These are phyloP conservation scores for Sander vitreus DNA, from an alignment of 2,113 vertebrate species.

Conservation along the genomic window DNA sequence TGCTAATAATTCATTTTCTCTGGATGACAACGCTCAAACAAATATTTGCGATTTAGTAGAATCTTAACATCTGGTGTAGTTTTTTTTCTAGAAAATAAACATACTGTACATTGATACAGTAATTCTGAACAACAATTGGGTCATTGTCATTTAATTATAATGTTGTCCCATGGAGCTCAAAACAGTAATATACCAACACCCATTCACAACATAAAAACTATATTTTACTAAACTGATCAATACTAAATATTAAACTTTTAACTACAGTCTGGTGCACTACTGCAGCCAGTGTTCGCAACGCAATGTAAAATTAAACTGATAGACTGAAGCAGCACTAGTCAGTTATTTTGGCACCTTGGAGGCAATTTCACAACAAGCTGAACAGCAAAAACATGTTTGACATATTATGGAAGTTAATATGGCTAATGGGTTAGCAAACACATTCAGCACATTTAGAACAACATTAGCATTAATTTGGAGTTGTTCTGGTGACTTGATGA, in stretches of 20 bases:
- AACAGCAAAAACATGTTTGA: background rate
- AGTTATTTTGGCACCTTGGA: background rate
- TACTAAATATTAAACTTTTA: background rate
- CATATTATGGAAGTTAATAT: background rate
- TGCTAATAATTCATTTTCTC: conserved; percentile 5
- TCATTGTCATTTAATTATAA: background rate
- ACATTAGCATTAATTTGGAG: no score
- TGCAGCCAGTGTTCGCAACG: no score
- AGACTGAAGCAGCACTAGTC: background rate
- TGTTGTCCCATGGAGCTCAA: background rate
- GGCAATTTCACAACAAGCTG: background rate
- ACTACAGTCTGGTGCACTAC: background rate
- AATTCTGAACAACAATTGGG: no score
- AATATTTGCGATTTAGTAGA: background rate
- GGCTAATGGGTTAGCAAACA: no score
- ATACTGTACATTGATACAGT: no score
- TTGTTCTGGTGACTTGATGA: no score
- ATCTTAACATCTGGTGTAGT: background rate
- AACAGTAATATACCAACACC: background rate
- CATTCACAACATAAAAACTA: background rate
- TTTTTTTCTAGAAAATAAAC: background rate
- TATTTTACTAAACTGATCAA: background rate
- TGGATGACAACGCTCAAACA: conserved; percentile 32
- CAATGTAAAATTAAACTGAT: background rate
- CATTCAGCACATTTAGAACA: no score